These are phyloP conservation scores for Dipus sagitta DNA, from an alignment of 2,797 vertebrate species.

Conservation along the genomic window DNA sequence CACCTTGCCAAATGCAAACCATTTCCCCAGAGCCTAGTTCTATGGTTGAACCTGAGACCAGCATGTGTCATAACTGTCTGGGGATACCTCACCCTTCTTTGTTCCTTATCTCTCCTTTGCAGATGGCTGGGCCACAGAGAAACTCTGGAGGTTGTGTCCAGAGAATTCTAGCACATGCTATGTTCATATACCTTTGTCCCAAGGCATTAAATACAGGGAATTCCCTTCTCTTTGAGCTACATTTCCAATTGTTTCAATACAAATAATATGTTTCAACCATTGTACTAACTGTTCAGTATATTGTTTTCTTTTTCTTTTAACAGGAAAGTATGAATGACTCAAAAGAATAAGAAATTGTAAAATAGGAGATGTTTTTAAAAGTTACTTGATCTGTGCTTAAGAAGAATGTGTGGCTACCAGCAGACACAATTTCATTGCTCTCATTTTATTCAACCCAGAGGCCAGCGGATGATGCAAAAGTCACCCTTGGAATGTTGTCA, in stretches of 20 bases:
- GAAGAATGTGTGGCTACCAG: not conserved
- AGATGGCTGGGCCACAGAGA: not conserved
- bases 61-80: not conserved
- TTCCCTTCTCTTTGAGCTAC: not conserved
- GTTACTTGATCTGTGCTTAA: not conserved
- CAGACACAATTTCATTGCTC: not conserved
- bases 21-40: not conserved
- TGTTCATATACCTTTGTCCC: not conserved
- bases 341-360: constrained; percentile 50
- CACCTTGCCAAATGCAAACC: not conserved
- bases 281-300: constrained; percentile 25
- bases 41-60: not conserved
- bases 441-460: not conserved
- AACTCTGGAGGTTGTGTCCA: not conserved
- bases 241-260: constrained; percentile 16
- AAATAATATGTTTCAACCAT: constrained; percentile 9
- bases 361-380: not conserved
- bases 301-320: constrained; percentile 22
- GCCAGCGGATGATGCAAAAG: not conserved
- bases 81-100: not conserved
- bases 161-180: not conserved
- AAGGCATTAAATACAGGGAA: not conserved
- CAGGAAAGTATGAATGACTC: not conserved
- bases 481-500: not conserved
- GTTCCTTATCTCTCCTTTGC: not conserved